Evolutionary conservation across 2,113 vertebrate species (phyloP).

Genomic region (Nanorana parkeri): DNA sequence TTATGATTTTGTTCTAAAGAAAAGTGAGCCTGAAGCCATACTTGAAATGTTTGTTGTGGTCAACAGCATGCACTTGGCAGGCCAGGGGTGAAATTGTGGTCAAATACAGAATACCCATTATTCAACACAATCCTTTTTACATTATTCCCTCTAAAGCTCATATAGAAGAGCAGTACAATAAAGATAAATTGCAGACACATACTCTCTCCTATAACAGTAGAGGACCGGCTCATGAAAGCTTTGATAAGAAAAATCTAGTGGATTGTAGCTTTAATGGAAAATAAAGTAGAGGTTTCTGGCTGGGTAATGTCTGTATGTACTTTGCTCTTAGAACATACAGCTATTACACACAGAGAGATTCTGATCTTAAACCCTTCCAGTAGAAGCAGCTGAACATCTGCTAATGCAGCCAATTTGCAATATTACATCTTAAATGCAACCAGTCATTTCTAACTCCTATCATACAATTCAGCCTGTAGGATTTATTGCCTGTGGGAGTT

Average conservation of each 20-base stretch:
- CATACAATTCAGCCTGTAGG: constrained; percentile 48
- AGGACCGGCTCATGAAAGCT: constrained; percentile 15
- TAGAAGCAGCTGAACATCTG: constrained; percentile 49
- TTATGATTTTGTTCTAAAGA: neutral
- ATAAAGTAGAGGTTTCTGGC: constrained; percentile 43
- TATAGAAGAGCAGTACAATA: neutral
- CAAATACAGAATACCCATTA: neutral
- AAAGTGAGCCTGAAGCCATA: neutral
- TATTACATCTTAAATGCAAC: constrained; percentile 58
- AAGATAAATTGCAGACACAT: neutral
- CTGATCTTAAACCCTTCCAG: constrained; percentile 37
- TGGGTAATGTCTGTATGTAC: constrained; percentile 40
- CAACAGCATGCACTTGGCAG: neutral
- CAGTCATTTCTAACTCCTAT: constrained; percentile 55
- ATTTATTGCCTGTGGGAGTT: constrained; percentile 56
- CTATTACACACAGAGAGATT: constrained; percentile 38
- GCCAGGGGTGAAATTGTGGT: neutral
- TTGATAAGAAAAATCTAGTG: constrained; percentile 20
- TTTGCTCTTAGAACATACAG: constrained; percentile 28
- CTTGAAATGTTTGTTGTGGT: constrained; percentile 3
- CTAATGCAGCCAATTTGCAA: constrained; percentile 57
- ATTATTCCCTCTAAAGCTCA: neutral
- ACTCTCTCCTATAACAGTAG: neutral
- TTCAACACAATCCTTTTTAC: neutral
- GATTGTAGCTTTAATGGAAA: constrained; percentile 39